Evolutionary conservation across 2,113 vertebrate genomes (phyloP).

Genomic region (Herpetotheres cachinnans): DNA sequence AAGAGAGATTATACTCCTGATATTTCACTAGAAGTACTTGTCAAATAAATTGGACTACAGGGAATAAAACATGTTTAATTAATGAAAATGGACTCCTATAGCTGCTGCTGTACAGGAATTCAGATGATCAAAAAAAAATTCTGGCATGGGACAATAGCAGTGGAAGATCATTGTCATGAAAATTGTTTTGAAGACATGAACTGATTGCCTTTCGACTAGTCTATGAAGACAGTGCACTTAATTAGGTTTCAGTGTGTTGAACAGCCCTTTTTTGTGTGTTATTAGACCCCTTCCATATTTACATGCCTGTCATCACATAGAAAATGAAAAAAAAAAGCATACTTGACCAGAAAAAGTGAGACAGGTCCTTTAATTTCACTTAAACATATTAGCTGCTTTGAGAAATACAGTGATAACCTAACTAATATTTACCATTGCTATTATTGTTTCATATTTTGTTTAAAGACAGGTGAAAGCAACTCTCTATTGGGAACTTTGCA

Average conservation of each 20-base stretch:
- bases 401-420: background rate
- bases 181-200: background rate
- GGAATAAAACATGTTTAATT: background rate
- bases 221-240: background rate
- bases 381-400: background rate
- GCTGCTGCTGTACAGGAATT: background rate
- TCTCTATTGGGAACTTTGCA: background rate
- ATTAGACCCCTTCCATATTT: background rate
- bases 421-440: background rate
- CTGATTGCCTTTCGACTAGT: background rate
- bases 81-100: background rate
- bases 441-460: background rate
- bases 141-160: background rate
- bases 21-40: background rate
- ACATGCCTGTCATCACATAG: background rate
- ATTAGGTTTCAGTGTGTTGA: constrained; percentile 14
- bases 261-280: background rate
- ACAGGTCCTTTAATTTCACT: background rate
- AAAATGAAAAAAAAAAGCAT: background rate
- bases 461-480: background rate
- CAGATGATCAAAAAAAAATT: background rate
- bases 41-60: background rate
- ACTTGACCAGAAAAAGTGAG: background rate
- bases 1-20: background rate
- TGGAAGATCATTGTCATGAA: constrained; percentile 8